A percentile compares a stretch with the other conserved stretches of the same genome.
Evolutionary conservation across 2,888 invertebrate species (phyloP).

Genomic region (Neoascia interrupta): DNA sequence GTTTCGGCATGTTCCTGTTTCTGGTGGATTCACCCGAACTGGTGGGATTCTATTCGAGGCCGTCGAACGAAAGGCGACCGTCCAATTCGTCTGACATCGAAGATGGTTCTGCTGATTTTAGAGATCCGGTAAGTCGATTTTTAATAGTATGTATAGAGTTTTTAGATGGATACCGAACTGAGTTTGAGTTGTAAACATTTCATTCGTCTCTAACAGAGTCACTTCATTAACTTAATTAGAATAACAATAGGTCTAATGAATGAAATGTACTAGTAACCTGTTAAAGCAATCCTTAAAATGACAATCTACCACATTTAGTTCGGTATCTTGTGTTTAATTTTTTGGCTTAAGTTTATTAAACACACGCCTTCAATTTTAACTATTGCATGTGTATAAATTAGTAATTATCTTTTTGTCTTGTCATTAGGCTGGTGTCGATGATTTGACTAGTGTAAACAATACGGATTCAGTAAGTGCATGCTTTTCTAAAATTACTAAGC

Average conservation of each 20-base stretch:
- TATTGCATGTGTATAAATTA: constrained; percentile 20
- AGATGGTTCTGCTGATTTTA: constrained; percentile 69
- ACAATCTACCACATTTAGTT: no score
- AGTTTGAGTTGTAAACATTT: no score
- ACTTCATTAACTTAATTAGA: no score
- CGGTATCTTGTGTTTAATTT: background rate
- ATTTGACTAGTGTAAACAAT: constrained; percentile 66
- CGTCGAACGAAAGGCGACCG: constrained; percentile 67
- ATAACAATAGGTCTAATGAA: no score
- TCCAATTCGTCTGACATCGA: constrained; percentile 79
- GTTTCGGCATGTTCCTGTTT: constrained; percentile 89
- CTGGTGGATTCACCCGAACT: constrained; percentile 90
- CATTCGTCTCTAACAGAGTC: no score
- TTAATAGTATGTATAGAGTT: no score
- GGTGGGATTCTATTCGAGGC: constrained; percentile 81
- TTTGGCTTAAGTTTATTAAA: background rate
- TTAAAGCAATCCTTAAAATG: no score
- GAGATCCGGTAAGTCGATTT: constrained; percentile 79
- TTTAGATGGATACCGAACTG: no score
- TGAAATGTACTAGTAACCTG: no score
- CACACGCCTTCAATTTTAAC: no score
- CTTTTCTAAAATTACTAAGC: no score
- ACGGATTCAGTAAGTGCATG: constrained; percentile 75
- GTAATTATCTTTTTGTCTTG: constrained; percentile 25
- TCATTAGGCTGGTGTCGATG: constrained; percentile 56